These are phyloP conservation scores for Oreortyx pictus DNA, from an alignment of 2,797 vertebrate genomes.

Conservation along the genomic window DNA sequence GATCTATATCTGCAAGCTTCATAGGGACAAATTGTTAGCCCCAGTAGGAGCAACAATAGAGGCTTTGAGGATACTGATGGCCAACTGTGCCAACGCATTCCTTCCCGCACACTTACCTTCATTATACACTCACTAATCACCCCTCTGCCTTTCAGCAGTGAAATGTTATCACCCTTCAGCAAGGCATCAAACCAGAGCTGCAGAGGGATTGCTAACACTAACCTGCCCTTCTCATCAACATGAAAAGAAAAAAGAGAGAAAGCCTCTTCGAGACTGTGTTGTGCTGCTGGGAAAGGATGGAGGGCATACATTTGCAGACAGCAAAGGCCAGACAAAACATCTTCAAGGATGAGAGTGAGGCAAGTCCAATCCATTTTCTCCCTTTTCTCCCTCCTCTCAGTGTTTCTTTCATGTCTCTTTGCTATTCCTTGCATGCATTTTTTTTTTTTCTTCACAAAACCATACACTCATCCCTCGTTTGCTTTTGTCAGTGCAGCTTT, in stretches of 20 bases:
- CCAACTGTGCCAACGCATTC: neutral
- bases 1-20: slow-evolving; percentile 10
- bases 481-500: neutral
- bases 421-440: fast-evolving
- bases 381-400: neutral
- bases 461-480: fast-evolving
- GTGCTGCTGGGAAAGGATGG: neutral
- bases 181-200: neutral
- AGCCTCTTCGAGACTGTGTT: fast-evolving
- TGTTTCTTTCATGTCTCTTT: neutral
- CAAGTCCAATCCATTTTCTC: neutral
- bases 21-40: slow-evolving; percentile 10
- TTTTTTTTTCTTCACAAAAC: neutral
- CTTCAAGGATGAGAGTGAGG: fast-evolving
- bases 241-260: neutral
- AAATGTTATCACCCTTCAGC: neutral
- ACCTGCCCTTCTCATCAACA: neutral
- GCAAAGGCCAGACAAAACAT: neutral
- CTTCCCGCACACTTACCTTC: neutral
- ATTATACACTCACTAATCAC: neutral
- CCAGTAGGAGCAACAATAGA: neutral
- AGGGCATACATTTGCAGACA: neutral
- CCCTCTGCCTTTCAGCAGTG: slow-evolving; percentile 20
- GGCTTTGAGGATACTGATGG: slow-evolving; percentile 4
- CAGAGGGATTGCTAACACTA: neutral